phyloP scores from a whole-genome alignment of 2,113 vertebrate species.

The Cygnus buccinator region DNA sequence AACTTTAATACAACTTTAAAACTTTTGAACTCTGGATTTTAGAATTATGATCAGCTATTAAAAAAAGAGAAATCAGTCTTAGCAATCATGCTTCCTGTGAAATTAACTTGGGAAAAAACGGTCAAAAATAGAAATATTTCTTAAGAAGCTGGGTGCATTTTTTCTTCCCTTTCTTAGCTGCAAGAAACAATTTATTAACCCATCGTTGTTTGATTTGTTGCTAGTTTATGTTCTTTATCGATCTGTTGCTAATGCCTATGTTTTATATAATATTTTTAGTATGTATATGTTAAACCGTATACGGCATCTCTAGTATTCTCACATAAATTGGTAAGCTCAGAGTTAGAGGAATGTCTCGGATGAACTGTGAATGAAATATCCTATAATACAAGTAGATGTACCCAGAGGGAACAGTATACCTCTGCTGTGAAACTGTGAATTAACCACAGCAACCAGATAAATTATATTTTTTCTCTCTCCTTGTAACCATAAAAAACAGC shows the following conservation, averaged over 20 bases:
- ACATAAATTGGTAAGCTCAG: background rate
- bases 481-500: constrained; percentile 58
- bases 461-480: constrained; percentile 58
- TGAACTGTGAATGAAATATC: constrained; percentile 61
- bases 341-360: background rate
- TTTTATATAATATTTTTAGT: background rate
- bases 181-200: background rate
- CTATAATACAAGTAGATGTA: constrained; percentile 49
- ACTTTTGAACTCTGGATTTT: background rate
- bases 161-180: background rate
- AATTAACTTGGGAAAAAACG: background rate
- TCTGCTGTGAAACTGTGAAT: constrained; percentile 65
- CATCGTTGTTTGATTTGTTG: background rate
- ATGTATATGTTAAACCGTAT: background rate
- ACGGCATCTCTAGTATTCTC: background rate
- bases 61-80: background rate
- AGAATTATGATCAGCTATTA: background rate
- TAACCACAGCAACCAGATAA: constrained; percentile 59
- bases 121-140: background rate
- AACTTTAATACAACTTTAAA: background rate
- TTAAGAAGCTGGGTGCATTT: background rate
- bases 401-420: constrained; percentile 41
- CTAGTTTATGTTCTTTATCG: background rate
- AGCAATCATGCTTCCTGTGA: background rate
- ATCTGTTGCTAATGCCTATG: background rate